These are phyloP conservation scores for Aythya baeri DNA, from an alignment of 2,113 vertebrate genomes.

Conservation along the genomic window DNA sequence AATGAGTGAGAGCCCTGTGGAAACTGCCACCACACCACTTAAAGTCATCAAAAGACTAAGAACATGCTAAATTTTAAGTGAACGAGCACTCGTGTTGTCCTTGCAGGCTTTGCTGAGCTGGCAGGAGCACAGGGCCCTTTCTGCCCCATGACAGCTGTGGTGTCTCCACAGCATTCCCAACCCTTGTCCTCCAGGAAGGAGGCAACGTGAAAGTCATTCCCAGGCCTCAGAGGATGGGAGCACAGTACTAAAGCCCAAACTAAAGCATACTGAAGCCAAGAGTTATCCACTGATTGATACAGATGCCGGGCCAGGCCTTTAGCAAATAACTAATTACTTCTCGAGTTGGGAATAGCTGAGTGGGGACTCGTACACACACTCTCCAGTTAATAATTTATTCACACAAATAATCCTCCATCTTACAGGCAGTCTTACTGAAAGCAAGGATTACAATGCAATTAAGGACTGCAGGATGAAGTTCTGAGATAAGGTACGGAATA, in stretches of 20 bases:
- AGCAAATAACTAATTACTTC: neutral
- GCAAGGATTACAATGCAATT: neutral
- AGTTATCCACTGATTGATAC: neutral
- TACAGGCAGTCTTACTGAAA: neutral
- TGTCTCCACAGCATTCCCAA: neutral
- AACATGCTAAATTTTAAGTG: neutral
- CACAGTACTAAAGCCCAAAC: neutral
- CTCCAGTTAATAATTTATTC: neutral
- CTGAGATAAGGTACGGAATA: neutral
- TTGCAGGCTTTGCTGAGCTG: neutral
- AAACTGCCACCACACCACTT: neutral
- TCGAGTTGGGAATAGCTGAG: neutral
- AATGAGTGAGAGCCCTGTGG: neutral
- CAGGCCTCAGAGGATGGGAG: neutral
- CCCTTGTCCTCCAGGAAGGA: neutral
- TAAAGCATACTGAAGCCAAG: neutral
- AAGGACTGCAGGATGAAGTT: neutral
- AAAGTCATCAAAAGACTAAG: neutral
- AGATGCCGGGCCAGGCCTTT: neutral
- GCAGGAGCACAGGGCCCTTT: neutral
- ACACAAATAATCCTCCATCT: neutral
- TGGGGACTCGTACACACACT: neutral
- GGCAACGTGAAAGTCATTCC: neutral
- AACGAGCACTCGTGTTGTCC: neutral
- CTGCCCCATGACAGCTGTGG: neutral